phyloP scores from a whole-genome alignment of 92 coral and sea anemone genomes.

The Ricordea florida region DNA sequence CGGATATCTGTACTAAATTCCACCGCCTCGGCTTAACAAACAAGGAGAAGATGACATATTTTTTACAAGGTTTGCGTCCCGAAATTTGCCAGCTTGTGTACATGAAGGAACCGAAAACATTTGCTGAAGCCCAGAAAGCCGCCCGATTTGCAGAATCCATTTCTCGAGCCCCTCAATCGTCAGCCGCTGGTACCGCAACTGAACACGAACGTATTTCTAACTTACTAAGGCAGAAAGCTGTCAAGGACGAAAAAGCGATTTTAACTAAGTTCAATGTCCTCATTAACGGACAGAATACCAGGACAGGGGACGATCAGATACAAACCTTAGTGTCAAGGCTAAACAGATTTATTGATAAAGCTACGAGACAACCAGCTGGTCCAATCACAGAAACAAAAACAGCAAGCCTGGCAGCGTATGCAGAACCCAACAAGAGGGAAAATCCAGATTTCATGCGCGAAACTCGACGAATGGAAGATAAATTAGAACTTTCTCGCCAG shows the following conservation, averaged over 20 bases:
- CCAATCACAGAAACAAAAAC: not conserved
- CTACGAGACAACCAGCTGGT: too few relatives aligned
- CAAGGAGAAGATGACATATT: conserved; percentile 2
- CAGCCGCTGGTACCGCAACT: not conserved
- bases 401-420: not conserved
- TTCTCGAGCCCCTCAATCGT: too few relatives aligned
- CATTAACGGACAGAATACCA: too few relatives aligned
- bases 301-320: too few relatives aligned
- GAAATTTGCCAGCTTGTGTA: not conserved
- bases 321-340: too few relatives aligned
- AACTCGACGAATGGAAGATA: not conserved
- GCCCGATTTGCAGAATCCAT: not conserved
- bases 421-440: not conserved
- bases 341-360: too few relatives aligned
- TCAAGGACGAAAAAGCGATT: too few relatives aligned
- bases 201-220: too few relatives aligned
- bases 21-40: too few relatives aligned
- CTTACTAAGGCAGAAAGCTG: too few relatives aligned
- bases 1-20: too few relatives aligned
- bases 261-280: too few relatives aligned
- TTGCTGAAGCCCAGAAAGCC: not conserved
- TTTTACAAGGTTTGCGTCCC: not conserved
- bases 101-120: not conserved
- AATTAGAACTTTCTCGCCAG: not conserved
- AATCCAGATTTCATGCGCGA: not conserved